Conservation (phyloP, 1,140 invertebrate genomes). For the Macrobrachium nipponense region DNA sequence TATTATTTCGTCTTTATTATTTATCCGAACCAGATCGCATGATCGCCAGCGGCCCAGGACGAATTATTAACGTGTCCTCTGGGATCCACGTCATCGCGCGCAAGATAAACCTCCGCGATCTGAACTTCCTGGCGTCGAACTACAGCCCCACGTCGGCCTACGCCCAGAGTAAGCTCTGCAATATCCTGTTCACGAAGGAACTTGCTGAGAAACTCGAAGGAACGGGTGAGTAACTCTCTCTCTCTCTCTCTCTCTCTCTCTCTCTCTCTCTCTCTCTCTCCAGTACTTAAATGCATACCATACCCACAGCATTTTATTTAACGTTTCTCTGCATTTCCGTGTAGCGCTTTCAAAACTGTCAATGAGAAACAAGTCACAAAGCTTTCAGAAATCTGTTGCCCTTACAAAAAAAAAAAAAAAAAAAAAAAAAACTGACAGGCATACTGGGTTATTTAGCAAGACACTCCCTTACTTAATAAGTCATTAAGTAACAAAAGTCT, state of each 20-base stretch:
- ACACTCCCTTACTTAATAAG: neutral
- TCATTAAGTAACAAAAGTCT: neutral
- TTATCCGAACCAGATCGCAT: slow-evolving; percentile 71
- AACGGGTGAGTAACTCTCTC: slow-evolving; percentile 61
- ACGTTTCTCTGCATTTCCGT: no score
- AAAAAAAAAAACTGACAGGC: no score
- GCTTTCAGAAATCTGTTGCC: no score
- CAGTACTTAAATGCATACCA: neutral
- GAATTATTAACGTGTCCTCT: slow-evolving; percentile 71
- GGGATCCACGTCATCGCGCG: slow-evolving; percentile 65
- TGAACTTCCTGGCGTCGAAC: slow-evolving; percentile 43
- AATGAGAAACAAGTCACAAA: no score
- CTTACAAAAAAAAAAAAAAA: no score
- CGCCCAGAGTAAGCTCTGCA: slow-evolving; percentile 89
- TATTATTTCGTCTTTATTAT: neutral
- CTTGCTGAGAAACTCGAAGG: slow-evolving; percentile 79
- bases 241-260: no score
- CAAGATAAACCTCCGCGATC: slow-evolving; percentile 33
- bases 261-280: no score
- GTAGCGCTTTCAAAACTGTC: no score
- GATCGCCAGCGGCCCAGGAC: slow-evolving; percentile 71
- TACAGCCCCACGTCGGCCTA: slow-evolving; percentile 74
- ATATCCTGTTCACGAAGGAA: slow-evolving; percentile 85
- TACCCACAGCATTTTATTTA: no score
- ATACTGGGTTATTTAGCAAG: no score